A percentile compares a stretch with the other conserved stretches of the same genome.
Conservation (phyloP, 2,113 vertebrate species). For the Sminthopsis crassicaudata region DNA sequence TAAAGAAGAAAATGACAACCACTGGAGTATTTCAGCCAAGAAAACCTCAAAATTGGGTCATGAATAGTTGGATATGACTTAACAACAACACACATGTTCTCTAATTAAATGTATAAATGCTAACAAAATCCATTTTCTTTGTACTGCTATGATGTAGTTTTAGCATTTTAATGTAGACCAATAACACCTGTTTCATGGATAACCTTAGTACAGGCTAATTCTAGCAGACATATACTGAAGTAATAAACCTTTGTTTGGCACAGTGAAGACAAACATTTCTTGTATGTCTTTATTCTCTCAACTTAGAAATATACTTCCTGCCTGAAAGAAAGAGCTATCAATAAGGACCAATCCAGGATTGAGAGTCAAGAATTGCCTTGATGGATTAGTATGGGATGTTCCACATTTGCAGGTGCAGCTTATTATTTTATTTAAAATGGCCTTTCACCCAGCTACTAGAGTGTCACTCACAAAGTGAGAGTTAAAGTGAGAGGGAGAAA, state of each 20-base stretch:
- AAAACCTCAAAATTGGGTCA: neutral
- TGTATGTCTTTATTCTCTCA: neutral
- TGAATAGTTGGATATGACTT: neutral
- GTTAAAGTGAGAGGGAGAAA: constrained; percentile 1
- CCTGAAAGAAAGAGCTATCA: neutral
- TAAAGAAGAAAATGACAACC: neutral
- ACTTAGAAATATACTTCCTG: constrained; percentile 7
- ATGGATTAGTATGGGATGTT: accelerated
- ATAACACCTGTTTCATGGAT: neutral
- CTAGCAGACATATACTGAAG: neutral
- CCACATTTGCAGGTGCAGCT: neutral
- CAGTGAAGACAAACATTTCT: neutral
- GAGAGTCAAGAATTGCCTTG: constrained; percentile 3
- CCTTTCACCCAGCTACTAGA: constrained; percentile 7
- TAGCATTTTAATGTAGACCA: neutral
- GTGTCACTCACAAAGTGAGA: neutral
- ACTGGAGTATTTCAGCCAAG: neutral
- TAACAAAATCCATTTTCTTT: neutral
- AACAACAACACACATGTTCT: neutral
- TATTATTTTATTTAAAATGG: neutral
- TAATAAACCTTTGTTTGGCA: neutral
- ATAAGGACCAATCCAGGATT: neutral
- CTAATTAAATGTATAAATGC: neutral
- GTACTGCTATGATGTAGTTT: neutral
- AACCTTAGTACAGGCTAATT: neutral